Evolutionary conservation across 2,888 invertebrate species (phyloP).

Genomic region (Neoascia interrupta): DNA sequence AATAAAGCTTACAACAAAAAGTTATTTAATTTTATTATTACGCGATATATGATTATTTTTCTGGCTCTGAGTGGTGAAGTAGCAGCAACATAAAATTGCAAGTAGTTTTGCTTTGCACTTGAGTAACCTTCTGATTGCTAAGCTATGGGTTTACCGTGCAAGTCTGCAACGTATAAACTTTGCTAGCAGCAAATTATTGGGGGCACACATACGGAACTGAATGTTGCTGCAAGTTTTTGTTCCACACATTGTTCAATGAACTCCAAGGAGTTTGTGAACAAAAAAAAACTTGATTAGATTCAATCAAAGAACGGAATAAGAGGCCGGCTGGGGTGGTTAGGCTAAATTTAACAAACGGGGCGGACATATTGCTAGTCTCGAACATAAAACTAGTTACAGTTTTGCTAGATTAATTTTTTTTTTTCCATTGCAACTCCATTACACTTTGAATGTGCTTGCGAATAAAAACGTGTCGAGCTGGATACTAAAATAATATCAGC

Average conservation of each 20-base stretch:
- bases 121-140: constrained; percentile 66
- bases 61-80: constrained; percentile 1
- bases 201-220: constrained; percentile 65
- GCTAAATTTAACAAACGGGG: too few species aligned
- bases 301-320: constrained; percentile 50
- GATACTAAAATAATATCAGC: constrained; percentile 7
- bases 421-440: constrained; percentile 18
- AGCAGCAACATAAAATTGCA: constrained; percentile 13
- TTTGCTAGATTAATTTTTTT: constrained; percentile 30
- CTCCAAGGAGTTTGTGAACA: constrained; percentile 40
- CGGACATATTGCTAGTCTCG: not conserved
- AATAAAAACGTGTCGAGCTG: constrained; percentile 16
- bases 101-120: constrained; percentile 55
- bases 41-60: constrained; percentile 43
- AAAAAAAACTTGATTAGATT: constrained; percentile 53
- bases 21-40: constrained; percentile 60
- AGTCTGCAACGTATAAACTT: not conserved
- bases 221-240: constrained; percentile 53
- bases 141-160: constrained; percentile 8
- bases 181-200: constrained; percentile 45
- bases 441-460: not conserved
- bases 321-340: too few species aligned
- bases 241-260: constrained; percentile 61
- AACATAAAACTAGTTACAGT: constrained; percentile 8
- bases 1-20: constrained; percentile 17